Base-by-base conservation (phyloP, 2,797 vertebrate genomes). In the Smutsia gigantea region DNA sequence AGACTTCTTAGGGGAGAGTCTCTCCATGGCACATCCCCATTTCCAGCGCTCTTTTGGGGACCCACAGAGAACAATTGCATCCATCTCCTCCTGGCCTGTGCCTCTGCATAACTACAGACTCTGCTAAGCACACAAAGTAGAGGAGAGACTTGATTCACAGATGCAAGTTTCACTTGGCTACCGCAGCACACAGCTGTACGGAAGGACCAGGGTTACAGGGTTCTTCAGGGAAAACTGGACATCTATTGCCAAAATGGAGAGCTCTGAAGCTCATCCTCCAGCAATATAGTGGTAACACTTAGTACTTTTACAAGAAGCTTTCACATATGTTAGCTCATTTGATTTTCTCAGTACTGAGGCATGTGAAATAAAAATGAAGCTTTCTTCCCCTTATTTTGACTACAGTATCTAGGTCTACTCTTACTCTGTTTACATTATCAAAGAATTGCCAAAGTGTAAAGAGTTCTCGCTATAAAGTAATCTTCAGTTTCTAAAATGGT, bases 401-500 rank as follows among this genome's bases (percentile, higher is more conserved):
- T 82, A 57, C 19, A 46, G 53, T 72, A 64, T 94, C 68, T 96
- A 81, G 63, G 53, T 86, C 57, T 81, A 49, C 64, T 93, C 23
- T 90, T 95, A 72, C 92, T 95, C 69, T 93, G 34, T 92, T 95
- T 75, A 81, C 51, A 74, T 96, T 95, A 94, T 64, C 94, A 89
- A 55, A 89, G 27, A 75, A 69, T 91, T 94, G 96, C 77, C 72
- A 78, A 96, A 79, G 68, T 81, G 29, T 89, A 69, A 61, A 79
- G 57, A 57, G 72, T 90, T 86, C 64, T 93, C 34, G 88, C 17
- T 77, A 1, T 79, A 49, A 55, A 31, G 37, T 93, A 53, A 94
- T 59, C 90, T 95, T 88, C 37, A 83, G 72, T 93, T 96, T 92
- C 96, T 95, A 88, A 93, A 96, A 93, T 95, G 53, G 64, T 87